Evolutionary conservation across 2,113 vertebrate genomes (phyloP).

Genomic region (Symphodus melops): DNA sequence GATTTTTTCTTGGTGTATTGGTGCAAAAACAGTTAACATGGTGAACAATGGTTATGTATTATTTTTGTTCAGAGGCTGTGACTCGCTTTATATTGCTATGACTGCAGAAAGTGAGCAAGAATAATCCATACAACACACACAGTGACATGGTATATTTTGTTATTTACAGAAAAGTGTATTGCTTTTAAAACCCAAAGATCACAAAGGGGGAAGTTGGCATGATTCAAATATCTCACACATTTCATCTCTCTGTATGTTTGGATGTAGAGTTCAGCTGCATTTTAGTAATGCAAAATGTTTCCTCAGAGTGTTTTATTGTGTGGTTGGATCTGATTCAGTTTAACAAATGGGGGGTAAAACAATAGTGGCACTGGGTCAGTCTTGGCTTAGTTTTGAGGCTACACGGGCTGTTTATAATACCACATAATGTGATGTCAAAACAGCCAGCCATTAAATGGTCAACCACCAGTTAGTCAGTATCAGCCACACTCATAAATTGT

Average conservation of each 20-base stretch:
- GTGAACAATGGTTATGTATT: no score
- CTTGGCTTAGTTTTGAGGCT: slow-evolving; percentile 46
- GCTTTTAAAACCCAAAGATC: neutral
- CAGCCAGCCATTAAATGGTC: slow-evolving; percentile 50
- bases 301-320: slow-evolving; percentile 40
- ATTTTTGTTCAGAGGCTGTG: no score
- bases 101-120: slow-evolving; percentile 20
- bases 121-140: slow-evolving; percentile 33
- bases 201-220: neutral
- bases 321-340: slow-evolving; percentile 46
- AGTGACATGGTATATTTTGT: neutral
- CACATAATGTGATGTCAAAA: slow-evolving; percentile 65
- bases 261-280: neutral
- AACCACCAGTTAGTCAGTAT: slow-evolving; percentile 39
- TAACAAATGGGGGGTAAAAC: slow-evolving; percentile 58
- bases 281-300: slow-evolving; percentile 1
- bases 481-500: slow-evolving; percentile 39
- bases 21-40: no score
- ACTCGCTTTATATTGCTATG: no score
- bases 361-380: slow-evolving; percentile 56
- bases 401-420: slow-evolving; percentile 56
- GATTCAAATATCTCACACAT: slow-evolving; percentile 28
- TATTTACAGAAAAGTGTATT: no score
- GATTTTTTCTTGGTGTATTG: no score
- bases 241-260: neutral